A percentile compares a stretch with the other conserved stretches of the same genome.
These are phyloP conservation scores for Galleria mellonella DNA, from an alignment of 1,140 invertebrate species.

Conservation along the genomic window DNA sequence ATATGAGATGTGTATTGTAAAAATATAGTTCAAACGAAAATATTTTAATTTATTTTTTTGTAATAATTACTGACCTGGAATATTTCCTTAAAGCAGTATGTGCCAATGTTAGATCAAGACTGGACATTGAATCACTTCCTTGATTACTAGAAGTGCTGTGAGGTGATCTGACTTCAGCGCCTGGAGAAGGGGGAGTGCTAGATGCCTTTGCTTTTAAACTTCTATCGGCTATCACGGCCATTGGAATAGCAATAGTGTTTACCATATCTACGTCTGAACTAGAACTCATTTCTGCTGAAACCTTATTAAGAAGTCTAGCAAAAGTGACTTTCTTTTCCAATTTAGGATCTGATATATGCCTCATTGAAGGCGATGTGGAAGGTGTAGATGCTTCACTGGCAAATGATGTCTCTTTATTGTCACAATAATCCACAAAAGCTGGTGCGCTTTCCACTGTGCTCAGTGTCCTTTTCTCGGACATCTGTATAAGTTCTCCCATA, in stretches of 20 bases:
- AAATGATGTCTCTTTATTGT: slow-evolving; percentile 77
- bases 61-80: too few species aligned
- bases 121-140: slow-evolving; percentile 81
- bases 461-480: slow-evolving; percentile 76
- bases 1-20: slow-evolving; percentile 4
- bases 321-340: slow-evolving; percentile 86
- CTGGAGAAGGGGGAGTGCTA: slow-evolving; percentile 71
- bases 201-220: slow-evolving; percentile 60
- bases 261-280: slow-evolving; percentile 78
- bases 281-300: slow-evolving; percentile 83
- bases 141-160: slow-evolving; percentile 80
- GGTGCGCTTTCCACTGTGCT: slow-evolving; percentile 65
- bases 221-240: slow-evolving; percentile 63
- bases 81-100: slow-evolving; percentile 64
- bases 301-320: slow-evolving; percentile 81
- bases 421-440: slow-evolving; percentile 59
- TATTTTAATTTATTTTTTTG: too few species aligned
- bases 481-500: slow-evolving; percentile 80
- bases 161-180: slow-evolving; percentile 75
- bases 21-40: neutral
- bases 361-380: slow-evolving; percentile 68
- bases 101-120: slow-evolving; percentile 76
- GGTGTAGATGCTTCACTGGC: slow-evolving; percentile 64
- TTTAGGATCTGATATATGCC: slow-evolving; percentile 76
- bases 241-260: slow-evolving; percentile 69